Evolutionary conservation across 2,113 vertebrate species (phyloP).

Genomic region (Cranoglanis bouderius): DNA sequence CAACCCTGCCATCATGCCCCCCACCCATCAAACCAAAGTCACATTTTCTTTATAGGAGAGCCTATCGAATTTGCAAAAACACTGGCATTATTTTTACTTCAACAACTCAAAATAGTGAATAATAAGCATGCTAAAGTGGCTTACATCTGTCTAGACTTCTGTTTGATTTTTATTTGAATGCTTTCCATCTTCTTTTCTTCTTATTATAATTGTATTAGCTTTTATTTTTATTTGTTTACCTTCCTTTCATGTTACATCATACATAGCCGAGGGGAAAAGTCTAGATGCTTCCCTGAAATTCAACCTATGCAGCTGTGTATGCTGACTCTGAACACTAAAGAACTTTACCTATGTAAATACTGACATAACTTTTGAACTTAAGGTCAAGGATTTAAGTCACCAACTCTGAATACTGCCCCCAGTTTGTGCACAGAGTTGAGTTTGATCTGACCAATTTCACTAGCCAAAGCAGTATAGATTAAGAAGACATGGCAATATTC

Average conservation of each 20-base stretch:
- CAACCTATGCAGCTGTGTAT: not conserved
- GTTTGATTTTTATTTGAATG: not conserved
- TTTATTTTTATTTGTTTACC: not conserved
- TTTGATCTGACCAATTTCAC: constrained; percentile 7
- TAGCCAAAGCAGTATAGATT: not conserved
- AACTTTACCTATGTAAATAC: not conserved
- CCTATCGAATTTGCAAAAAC: not conserved
- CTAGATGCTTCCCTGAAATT: not conserved
- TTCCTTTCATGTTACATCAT: not conserved
- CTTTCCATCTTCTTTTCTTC: not conserved
- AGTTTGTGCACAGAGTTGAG: not conserved
- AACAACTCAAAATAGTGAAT: not conserved
- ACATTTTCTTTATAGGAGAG: not conserved
- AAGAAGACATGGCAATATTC: not conserved
- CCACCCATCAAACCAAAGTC: not conserved
- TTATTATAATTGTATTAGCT: not conserved
- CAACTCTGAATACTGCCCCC: not conserved
- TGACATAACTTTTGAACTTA: not conserved
- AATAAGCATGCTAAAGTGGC: not conserved
- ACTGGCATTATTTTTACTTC: not conserved
- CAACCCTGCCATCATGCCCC: no score
- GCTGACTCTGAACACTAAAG: not conserved
- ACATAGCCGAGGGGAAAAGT: not conserved
- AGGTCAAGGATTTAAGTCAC: not conserved
- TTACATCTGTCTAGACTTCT: no score